Conservation (phyloP, 2,888 invertebrate genomes). For the Napeogenes sylphis region DNA sequence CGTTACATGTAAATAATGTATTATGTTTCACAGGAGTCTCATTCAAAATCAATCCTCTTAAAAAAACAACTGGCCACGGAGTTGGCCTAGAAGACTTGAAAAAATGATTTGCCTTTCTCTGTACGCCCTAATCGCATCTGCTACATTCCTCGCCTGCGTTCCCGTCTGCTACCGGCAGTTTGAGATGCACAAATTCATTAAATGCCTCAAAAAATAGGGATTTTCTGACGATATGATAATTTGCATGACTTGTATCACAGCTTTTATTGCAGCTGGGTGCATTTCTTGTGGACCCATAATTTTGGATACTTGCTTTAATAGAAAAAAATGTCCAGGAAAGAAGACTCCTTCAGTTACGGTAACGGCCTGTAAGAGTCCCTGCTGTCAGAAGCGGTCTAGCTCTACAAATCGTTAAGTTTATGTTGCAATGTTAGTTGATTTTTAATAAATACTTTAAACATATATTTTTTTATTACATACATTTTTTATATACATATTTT, state of each 20-base stretch:
- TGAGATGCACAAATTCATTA: constrained; percentile 50
- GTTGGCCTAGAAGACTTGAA: constrained; percentile 24
- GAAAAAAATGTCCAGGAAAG: constrained; percentile 18
- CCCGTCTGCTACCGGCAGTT: constrained; percentile 60
- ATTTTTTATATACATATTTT: neutral
- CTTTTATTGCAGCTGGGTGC: constrained; percentile 45
- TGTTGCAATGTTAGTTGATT: constrained; percentile 1
- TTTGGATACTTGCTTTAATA: constrained; percentile 40
- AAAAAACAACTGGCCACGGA: neutral
- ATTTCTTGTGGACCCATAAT: constrained; percentile 51
- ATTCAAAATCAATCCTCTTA: neutral
- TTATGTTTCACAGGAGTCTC: neutral
- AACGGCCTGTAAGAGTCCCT: constrained; percentile 44
- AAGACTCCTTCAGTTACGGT: neutral
- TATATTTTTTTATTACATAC: neutral
- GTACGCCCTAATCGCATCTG: constrained; percentile 62
- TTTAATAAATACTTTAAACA: constrained; percentile 3
- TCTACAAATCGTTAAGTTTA: constrained; percentile 14
- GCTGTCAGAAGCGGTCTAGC: constrained; percentile 43
- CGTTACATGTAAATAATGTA: neutral
- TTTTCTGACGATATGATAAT: constrained; percentile 43
- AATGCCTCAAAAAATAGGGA: constrained; percentile 52
- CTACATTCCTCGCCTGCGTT: constrained; percentile 60
- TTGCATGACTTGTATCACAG: constrained; percentile 50
- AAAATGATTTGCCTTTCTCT: constrained; percentile 70